phyloP scores from a whole-genome alignment of 2,113 vertebrate genomes.

The Cranoglanis bouderius region DNA sequence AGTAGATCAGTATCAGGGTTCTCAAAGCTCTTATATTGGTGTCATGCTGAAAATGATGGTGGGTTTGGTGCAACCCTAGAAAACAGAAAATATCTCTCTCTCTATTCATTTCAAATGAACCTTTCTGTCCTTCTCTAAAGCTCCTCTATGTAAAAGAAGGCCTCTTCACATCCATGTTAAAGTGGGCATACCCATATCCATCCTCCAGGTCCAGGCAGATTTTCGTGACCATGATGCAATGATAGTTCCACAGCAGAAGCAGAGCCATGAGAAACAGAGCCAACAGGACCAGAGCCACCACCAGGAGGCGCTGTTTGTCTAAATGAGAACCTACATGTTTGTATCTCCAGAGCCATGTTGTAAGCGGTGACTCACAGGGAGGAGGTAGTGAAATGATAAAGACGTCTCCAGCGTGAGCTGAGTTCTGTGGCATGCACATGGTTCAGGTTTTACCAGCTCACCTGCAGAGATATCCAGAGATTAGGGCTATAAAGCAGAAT shows the following conservation, averaged over 20 bases:
- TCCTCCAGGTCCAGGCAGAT: slow-evolving; percentile 53
- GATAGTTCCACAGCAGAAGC: slow-evolving; percentile 67
- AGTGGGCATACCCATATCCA: background rate
- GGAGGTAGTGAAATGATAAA: slow-evolving; percentile 4
- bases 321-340: background rate
- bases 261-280: slow-evolving; percentile 56
- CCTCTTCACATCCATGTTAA: background rate
- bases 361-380: slow-evolving; percentile 35
- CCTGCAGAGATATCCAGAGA: slow-evolving; percentile 17
- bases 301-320: slow-evolving; percentile 51
- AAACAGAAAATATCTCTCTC: background rate
- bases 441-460: slow-evolving; percentile 4
- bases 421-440: slow-evolving; percentile 10
- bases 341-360: slow-evolving; percentile 31
- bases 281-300: slow-evolving; percentile 56
- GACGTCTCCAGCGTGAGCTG: slow-evolving; percentile 2
- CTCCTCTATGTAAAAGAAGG: background rate
- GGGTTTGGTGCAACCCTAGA: background rate
- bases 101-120: background rate
- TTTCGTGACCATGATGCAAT: slow-evolving; percentile 61
- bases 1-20: background rate
- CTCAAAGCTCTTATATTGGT: background rate
- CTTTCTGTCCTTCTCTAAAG: background rate
- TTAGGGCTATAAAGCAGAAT: background rate
- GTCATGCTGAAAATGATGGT: background rate